A percentile compares a stretch with the other conserved stretches of the same genome.
Conservation (phyloP, 2,888 invertebrate genomes). For the Lutraria lutraria region DNA sequence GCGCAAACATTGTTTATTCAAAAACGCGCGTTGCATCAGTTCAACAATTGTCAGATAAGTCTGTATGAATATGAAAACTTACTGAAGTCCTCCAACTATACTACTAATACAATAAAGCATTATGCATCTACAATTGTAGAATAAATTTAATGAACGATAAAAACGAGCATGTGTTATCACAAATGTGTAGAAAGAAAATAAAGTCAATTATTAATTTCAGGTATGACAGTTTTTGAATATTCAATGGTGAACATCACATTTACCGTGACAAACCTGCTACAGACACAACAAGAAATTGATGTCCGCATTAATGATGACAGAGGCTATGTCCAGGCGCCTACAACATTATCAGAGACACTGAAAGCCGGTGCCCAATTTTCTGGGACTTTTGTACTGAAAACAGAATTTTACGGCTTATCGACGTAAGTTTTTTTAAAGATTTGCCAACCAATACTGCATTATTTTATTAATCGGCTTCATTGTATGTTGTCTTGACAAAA, state of each 20-base stretch:
- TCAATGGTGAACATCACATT: constrained; percentile 1
- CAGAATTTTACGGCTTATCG: not conserved
- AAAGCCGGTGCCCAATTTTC: not conserved
- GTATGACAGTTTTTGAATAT: not conserved
- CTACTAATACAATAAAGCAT: too few relatives aligned
- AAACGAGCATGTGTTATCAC: not conserved
- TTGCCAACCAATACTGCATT: too few relatives aligned
- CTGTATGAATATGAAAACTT: too few relatives aligned
- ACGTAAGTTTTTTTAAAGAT: not conserved
- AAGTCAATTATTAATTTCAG: not conserved
- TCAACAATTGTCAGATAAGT: too few relatives aligned
- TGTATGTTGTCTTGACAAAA: too few relatives aligned
- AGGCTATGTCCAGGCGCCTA: not conserved
- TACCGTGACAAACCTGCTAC: not conserved
- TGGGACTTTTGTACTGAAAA: not conserved
- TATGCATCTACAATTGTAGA: too few relatives aligned
- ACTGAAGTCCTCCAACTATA: too few relatives aligned
- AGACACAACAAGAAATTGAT: not conserved
- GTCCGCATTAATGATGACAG: not conserved
- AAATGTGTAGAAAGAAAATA: not conserved
- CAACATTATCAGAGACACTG: not conserved
- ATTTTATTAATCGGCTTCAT: too few relatives aligned
- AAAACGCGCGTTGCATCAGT: too few relatives aligned
- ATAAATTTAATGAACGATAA: too few relatives aligned
- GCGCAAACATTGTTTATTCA: too few relatives aligned